phyloP scores from a whole-genome alignment of 2,888 invertebrate genomes.

The Tinea trinotella region DNA sequence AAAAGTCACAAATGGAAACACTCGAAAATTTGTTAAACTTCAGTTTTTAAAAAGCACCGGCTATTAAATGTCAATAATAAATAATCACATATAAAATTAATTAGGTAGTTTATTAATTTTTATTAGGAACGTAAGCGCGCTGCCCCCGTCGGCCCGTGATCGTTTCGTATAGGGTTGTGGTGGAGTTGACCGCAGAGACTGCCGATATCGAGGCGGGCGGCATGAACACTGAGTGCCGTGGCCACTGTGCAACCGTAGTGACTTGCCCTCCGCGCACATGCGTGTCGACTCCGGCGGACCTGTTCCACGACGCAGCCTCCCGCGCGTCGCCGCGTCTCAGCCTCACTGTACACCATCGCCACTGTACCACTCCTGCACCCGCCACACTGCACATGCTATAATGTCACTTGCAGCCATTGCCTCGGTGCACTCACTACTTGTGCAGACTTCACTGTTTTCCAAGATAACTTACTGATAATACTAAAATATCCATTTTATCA shows the following conservation, averaged over 20 bases:
- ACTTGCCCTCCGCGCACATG: conserved; percentile 15
- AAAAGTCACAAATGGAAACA: conserved; percentile 8
- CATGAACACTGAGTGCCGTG: neutral
- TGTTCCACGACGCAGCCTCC: conserved; percentile 8
- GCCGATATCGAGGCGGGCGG: conserved; percentile 11
- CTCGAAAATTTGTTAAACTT: neutral
- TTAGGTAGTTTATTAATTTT: neutral
- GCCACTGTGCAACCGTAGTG: conserved; percentile 4
- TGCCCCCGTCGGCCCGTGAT: neutral
- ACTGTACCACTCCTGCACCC: conserved; percentile 3
- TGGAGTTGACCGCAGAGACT: neutral
- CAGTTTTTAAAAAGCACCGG: neutral
- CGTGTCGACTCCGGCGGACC: conserved; percentile 4
- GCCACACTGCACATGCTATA: neutral
- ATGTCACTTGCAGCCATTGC: neutral
- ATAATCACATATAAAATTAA: neutral
- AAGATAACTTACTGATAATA: neutral
- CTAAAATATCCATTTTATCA: neutral
- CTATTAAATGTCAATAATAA: neutral
- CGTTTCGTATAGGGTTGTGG: conserved; percentile 1
- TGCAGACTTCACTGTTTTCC: neutral
- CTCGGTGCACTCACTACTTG: neutral
- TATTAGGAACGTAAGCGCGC: neutral
- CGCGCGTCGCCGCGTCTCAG: neutral
- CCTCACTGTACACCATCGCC: conserved; percentile 1